Conservation (phyloP, 2,113 vertebrate species). For the Glareola pratincola region DNA sequence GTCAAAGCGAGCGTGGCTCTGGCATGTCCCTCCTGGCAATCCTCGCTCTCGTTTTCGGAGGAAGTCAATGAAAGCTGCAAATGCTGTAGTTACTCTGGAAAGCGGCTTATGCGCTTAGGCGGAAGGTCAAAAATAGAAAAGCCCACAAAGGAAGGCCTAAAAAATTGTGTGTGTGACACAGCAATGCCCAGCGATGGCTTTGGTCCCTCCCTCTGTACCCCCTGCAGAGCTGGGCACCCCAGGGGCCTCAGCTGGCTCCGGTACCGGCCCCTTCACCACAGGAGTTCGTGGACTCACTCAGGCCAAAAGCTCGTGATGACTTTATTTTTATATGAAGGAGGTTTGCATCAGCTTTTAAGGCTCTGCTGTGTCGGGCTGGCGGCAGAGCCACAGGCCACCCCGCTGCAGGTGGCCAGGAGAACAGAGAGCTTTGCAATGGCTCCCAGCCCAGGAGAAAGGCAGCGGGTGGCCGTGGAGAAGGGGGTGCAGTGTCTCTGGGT, state of each 20-base stretch:
- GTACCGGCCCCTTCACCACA: not conserved
- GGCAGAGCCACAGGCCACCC: not conserved
- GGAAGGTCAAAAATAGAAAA: constrained; percentile 43
- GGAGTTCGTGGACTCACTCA: not conserved
- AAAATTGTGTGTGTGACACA: not conserved
- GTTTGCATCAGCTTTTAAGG: not conserved
- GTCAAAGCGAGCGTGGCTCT: rapidly evolving
- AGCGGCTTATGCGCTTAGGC: not conserved
- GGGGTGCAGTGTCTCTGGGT: not conserved
- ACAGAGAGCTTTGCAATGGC: not conserved
- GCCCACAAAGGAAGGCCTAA: not conserved
- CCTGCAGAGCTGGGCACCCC: not conserved
- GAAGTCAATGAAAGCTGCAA: constrained; percentile 19
- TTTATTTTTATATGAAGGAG: not conserved
- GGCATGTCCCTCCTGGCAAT: not conserved
- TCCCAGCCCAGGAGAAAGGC: not conserved
- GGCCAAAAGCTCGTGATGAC: not conserved
- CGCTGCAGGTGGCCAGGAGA: not conserved
- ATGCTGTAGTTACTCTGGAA: constrained; percentile 3
- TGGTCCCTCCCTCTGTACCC: rapidly evolving
- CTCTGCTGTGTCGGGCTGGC: not conserved
- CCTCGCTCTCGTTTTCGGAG: not conserved
- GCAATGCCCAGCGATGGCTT: not conserved
- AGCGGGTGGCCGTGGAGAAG: rapidly evolving
- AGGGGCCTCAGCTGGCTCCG: not conserved